phyloP scores from a whole-genome alignment of 92 coral and sea anemone genomes.

The Isaurus tuberculatus region DNA sequence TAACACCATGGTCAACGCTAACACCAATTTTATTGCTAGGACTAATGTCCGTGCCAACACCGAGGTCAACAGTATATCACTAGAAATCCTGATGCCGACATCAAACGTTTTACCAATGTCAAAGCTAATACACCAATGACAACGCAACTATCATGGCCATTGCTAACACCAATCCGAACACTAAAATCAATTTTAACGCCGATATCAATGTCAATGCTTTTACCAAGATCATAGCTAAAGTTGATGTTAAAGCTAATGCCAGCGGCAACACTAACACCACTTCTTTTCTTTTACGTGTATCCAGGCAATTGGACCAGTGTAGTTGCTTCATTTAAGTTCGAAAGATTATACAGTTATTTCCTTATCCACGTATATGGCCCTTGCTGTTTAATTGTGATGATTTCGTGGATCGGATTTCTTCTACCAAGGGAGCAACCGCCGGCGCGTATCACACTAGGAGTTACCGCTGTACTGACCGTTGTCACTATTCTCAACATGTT shows the following conservation, averaged over 20 bases:
- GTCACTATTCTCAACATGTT: slow-evolving; percentile 95
- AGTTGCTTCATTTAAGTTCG: slow-evolving; percentile 77
- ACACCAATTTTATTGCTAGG: not conserved
- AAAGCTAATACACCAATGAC: not conserved
- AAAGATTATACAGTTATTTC: slow-evolving; percentile 93
- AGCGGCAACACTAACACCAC: no score
- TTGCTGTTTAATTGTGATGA: slow-evolving; percentile 87
- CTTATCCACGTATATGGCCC: slow-evolving; percentile 98
- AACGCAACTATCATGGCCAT: not conserved
- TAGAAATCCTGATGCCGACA: not conserved
- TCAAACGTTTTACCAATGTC: not conserved
- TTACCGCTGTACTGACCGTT: slow-evolving; percentile 93
- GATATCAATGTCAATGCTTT: not conserved
- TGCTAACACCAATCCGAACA: not conserved
- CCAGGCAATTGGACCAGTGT: slow-evolving; percentile 94
- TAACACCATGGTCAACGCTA: not conserved
- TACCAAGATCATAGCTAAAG: not conserved
- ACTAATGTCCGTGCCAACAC: not conserved
- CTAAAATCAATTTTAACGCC: not conserved
- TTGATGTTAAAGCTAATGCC: not conserved
- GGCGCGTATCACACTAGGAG: slow-evolving; percentile 96
- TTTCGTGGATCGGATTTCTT: slow-evolving; percentile 94
- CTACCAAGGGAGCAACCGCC: slow-evolving; percentile 95
- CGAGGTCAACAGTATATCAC: not conserved
- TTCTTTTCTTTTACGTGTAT: not conserved